Evolutionary conservation across 1,140 invertebrate species (phyloP).

Genomic region (Geopemphigus sp.): DNA sequence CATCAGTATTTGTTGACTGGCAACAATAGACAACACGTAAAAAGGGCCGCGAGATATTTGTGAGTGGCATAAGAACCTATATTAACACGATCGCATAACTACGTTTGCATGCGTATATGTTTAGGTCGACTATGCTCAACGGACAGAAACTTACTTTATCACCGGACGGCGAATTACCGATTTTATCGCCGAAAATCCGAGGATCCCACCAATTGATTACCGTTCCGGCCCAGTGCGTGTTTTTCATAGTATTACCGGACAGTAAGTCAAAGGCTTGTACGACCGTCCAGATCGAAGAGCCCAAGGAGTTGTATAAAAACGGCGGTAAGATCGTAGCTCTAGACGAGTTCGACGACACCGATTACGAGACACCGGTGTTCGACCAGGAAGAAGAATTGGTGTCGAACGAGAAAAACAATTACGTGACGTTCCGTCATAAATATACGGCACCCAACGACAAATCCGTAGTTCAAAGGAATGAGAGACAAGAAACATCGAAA

Average conservation of each 20-base stretch:
- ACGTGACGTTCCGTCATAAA: constrained; percentile 22
- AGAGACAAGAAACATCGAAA: background rate
- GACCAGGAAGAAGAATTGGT: constrained; percentile 27
- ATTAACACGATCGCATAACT: background rate
- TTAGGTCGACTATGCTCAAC: constrained; percentile 50
- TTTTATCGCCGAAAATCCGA: constrained; percentile 51
- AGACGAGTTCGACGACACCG: constrained; percentile 6
- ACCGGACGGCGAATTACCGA: constrained; percentile 51
- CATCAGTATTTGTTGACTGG: constrained; percentile 37
- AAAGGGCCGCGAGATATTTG: constrained; percentile 6
- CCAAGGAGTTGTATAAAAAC: constrained; percentile 15
- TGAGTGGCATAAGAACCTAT: constrained; percentile 13
- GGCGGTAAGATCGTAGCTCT: constrained; percentile 17
- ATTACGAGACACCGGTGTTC: constrained; percentile 11
- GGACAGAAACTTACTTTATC: constrained; percentile 51
- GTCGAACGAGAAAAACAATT: constrained; percentile 27
- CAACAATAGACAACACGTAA: constrained; percentile 18
- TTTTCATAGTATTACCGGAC: constrained; percentile 51
- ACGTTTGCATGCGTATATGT: constrained; percentile 5
- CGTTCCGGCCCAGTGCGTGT: constrained; percentile 50
- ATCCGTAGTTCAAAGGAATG: background rate
- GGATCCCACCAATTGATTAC: constrained; percentile 44
- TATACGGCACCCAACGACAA: background rate
- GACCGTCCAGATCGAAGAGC: constrained; percentile 5
- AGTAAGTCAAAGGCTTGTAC: constrained; percentile 50